phyloP scores from a whole-genome alignment of 1,140 invertebrate genomes.

The Cyphomyrmex costatus region DNA sequence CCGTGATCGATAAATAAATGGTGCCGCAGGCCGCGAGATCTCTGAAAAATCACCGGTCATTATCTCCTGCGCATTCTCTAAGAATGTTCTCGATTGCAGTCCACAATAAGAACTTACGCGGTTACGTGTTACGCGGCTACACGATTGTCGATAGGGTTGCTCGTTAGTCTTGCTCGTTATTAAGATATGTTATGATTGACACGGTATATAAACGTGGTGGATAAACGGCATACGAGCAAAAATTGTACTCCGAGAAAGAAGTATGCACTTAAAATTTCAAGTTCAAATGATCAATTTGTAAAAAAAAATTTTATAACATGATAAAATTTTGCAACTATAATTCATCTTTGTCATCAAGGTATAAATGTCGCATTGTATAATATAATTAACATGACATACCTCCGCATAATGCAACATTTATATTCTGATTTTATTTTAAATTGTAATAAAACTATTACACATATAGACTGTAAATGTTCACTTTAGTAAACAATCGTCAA shows the following conservation, averaged over 20 bases:
- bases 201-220: neutral
- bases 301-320: neutral
- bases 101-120: neutral
- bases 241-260: neutral
- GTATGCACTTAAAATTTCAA: neutral
- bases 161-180: neutral
- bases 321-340: neutral
- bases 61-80: constrained; percentile 35
- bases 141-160: constrained; percentile 12
- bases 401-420: neutral
- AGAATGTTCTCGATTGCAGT: constrained; percentile 45
- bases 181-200: constrained; percentile 20
- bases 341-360: neutral
- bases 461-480: neutral
- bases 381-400: neutral
- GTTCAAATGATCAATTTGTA: neutral
- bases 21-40: constrained; percentile 35
- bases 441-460: neutral
- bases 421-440: neutral
- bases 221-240: no score
- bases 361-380: neutral
- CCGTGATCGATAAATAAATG: constrained; percentile 45
- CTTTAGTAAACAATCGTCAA: neutral
- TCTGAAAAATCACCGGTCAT: constrained; percentile 52
- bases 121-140: neutral